Base-by-base conservation (phyloP, 2,888 invertebrate genomes). In the Halictus ligatus region DNA sequence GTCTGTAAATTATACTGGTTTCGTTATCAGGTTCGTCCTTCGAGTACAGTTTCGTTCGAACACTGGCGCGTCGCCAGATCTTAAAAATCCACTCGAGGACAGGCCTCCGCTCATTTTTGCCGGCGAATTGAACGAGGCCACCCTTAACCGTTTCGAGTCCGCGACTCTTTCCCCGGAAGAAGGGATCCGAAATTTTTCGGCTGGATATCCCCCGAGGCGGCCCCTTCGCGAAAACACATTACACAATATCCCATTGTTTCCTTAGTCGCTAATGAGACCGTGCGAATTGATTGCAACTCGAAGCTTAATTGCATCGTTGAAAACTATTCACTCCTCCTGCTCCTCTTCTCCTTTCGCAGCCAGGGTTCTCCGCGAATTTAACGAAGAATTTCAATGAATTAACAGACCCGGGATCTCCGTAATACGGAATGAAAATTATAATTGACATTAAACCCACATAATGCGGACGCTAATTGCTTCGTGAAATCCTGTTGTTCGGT, bases 71-170 rank as follows among this genome's bases (percentile, higher is more conserved):
- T n/a, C 25, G 86, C 87, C 87, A 89, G 79, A 86, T 88, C 89
- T 87, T 87, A 88, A 89, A 89, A 89, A 86, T 86, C 74, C 87
- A 67, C 86, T 83, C 81, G 83, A 78, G 60, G 50, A 50, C n/a
- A 67, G 54, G 35, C 29, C 40, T 21, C 73, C 75, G 58, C 69
- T 75, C 76, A 73, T 85, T 85, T 81, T 35, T 60, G 58, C 64
- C 58, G 46, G 12, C 58, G 75, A 48, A 80, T 81, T 84, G 80
- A 35, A 78, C 58, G 48, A 13, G 50, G 58, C 60, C n/a, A 40
- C 64, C 40, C 54, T 71, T 76, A 80, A 80, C 54, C 54, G 64
- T 67, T 80, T 40, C 58, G 29, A 69, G 67, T 25, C n/a, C 58
- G 67, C 54, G 78, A 81, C 76, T 84, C 40, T 46, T 76, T 84